Conservation (phyloP, 2,888 invertebrate species). For the Kuschelorhynchus macadamiae region DNA sequence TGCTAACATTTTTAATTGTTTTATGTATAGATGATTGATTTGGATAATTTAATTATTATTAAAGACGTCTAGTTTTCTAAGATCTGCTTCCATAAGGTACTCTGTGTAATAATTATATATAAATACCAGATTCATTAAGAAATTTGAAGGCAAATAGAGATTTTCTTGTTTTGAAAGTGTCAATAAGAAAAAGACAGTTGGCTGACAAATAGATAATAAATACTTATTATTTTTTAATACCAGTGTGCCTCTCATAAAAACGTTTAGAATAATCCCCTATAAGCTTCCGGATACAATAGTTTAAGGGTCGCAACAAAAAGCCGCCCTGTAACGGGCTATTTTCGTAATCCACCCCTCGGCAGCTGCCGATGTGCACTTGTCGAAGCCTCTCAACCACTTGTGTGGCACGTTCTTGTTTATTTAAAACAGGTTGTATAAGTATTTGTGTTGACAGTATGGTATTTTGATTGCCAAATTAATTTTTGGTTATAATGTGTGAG, state of each 20-base stretch:
- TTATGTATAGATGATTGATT: too few species aligned
- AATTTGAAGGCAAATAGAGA: too few species aligned
- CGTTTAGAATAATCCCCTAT: slow-evolving; percentile 27
- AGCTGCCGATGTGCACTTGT: slow-evolving; percentile 58
- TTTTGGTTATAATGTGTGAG: slow-evolving; percentile 5
- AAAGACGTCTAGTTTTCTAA: too few species aligned
- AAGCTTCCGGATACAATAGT: slow-evolving; percentile 18
- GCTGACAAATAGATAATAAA: slow-evolving; percentile 1
- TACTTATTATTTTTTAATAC: slow-evolving; percentile 38
- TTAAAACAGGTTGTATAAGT: slow-evolving; percentile 59
- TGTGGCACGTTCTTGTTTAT: slow-evolving; percentile 52
- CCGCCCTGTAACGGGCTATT: slow-evolving; percentile 51
- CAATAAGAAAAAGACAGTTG: slow-evolving; percentile 21
- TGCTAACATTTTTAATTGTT: too few species aligned
- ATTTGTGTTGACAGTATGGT: slow-evolving; percentile 35
- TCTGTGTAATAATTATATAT: too few species aligned
- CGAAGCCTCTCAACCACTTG: slow-evolving; percentile 51
- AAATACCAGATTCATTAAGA: too few species aligned
- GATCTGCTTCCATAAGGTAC: too few species aligned
- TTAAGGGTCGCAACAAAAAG: slow-evolving; percentile 35
- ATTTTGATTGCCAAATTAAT: slow-evolving; percentile 24
- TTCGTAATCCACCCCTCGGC: slow-evolving; percentile 55
- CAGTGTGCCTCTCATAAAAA: background rate
- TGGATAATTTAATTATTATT: too few species aligned
- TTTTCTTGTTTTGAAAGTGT: too few species aligned